phyloP scores from a whole-genome alignment of 2,888 invertebrate genomes.

The Tetragnatha montana region DNA sequence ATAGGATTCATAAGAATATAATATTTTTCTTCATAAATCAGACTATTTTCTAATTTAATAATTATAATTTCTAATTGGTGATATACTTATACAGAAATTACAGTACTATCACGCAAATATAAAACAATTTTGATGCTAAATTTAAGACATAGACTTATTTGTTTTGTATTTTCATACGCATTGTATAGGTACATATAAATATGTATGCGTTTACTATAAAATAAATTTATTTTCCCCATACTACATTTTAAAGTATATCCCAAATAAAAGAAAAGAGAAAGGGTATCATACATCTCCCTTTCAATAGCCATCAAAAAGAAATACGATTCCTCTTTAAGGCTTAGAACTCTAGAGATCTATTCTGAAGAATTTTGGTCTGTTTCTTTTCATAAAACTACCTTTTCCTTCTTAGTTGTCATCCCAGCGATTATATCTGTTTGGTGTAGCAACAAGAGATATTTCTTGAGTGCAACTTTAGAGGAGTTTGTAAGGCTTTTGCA shows the following conservation, averaged over 20 bases:
- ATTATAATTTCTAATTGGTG: too few relatives aligned
- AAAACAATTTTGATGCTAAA: too few relatives aligned
- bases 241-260: background rate
- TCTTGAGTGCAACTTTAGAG: conserved; percentile 23
- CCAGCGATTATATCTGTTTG: conserved; percentile 31
- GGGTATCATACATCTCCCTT: conserved; percentile 2
- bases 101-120: too few relatives aligned
- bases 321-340: conserved; percentile 27
- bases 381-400: conserved; percentile 16
- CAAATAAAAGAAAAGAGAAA: background rate
- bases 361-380: conserved; percentile 18
- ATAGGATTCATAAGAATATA: too few relatives aligned
- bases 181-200: too few relatives aligned
- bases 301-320: background rate
- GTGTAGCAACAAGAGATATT: conserved; percentile 15
- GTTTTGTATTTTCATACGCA: too few relatives aligned
- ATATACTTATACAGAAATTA: too few relatives aligned
- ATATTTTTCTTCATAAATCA: too few relatives aligned
- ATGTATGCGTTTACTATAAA: too few relatives aligned
- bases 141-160: too few relatives aligned
- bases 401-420: conserved; percentile 32
- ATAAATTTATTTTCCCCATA: too few relatives aligned
- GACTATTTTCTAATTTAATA: too few relatives aligned
- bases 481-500: conserved; percentile 25
- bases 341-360: conserved; percentile 28